Base-by-base conservation (phyloP, 2,797 vertebrate species). In the Neopelma chrysocephalum region DNA sequence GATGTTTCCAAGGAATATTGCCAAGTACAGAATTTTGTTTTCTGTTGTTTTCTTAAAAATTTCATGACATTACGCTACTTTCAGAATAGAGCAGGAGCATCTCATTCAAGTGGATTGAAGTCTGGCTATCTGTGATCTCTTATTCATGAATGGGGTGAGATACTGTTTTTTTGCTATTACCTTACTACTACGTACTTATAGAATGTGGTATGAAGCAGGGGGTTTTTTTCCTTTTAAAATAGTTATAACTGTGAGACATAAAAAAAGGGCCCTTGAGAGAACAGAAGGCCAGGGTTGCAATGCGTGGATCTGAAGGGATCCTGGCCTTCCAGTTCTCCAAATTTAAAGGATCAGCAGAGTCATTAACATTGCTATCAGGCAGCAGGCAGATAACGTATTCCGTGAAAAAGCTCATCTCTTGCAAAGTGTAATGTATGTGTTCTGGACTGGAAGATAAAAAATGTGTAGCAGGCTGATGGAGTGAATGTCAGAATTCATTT, bases 361-460 rank as follows among this genome's bases (percentile, higher is more conserved):
- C 77, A 82, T 94, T 88, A 86, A 71, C 53, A 48, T 61, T 27
- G 34, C 29, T 66, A 71, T 34, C 61, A 86, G 71, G 54, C 43
- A 91, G 70, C 43, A 65, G 79, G 69, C 47, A 76, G 72, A 56
- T 58, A 94, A 83, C 3, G 0, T 5, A 43, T 58, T 83, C 79
- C 43, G 26, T 76, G 70, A 26, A 89, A 95, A 84, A 83, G 40
- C 48, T 91, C 47, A 45, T 76, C 47, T 72, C 85, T 51, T 58
- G 23, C 47, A 53, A 70, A 82, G 20, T 48, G 70, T 76, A 90
- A 93, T 42, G 7, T 11, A 31, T 32, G 43, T 78, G 48, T 48
- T 72, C 88, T 86, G 87, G 65, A 69, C 57, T 83, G 47, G 36
- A 75, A 95, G 86, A 86, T 65, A 93, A 90, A 95, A 83, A 81